phyloP scores from a whole-genome alignment of 2,888 invertebrate genomes.

The Pedicia rivosa region DNA sequence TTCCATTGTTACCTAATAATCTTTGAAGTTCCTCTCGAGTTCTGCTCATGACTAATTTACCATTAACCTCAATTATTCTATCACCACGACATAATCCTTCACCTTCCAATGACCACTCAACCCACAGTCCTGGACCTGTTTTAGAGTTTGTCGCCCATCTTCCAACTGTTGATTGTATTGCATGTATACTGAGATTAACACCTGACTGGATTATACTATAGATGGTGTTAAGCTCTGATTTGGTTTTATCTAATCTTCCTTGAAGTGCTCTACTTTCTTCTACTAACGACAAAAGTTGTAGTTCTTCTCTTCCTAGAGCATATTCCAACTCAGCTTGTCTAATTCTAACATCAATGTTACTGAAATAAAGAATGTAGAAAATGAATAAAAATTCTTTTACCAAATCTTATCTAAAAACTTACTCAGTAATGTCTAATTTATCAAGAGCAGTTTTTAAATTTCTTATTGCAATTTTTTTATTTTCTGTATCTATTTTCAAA shows the following conservation, averaged over 20 bases:
- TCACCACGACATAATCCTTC: conserved; percentile 61
- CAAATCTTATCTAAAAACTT: conserved; percentile 28
- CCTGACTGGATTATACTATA: conserved; percentile 33
- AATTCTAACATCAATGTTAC: conserved; percentile 78
- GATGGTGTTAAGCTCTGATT: conserved; percentile 36
- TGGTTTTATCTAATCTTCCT: conserved; percentile 57
- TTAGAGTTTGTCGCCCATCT: conserved; percentile 55
- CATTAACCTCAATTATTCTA: conserved; percentile 63
- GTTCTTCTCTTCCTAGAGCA: conserved; percentile 72
- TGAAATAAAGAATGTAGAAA: conserved; percentile 21
- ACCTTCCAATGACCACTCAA: conserved; percentile 73
- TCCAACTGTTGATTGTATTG: conserved; percentile 51
- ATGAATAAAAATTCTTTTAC: not conserved
- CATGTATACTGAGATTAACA: conserved; percentile 38
- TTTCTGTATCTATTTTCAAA: conserved; percentile 53
- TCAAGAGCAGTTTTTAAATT: conserved; percentile 67
- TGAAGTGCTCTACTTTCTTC: conserved; percentile 70
- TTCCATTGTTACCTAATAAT: conserved; percentile 34
- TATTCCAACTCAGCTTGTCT: conserved; percentile 84
- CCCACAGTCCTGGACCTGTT: conserved; percentile 46
- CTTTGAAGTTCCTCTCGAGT: conserved; percentile 55
- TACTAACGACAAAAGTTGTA: conserved; percentile 66
- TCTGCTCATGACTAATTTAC: conserved; percentile 51
- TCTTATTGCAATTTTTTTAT: conserved; percentile 61
- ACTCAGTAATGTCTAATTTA: conserved; percentile 77